A percentile compares a stretch with the other conserved stretches of the same genome.
Conservation (phyloP, 2,797 vertebrate genomes). For the Anas bahamensis region DNA sequence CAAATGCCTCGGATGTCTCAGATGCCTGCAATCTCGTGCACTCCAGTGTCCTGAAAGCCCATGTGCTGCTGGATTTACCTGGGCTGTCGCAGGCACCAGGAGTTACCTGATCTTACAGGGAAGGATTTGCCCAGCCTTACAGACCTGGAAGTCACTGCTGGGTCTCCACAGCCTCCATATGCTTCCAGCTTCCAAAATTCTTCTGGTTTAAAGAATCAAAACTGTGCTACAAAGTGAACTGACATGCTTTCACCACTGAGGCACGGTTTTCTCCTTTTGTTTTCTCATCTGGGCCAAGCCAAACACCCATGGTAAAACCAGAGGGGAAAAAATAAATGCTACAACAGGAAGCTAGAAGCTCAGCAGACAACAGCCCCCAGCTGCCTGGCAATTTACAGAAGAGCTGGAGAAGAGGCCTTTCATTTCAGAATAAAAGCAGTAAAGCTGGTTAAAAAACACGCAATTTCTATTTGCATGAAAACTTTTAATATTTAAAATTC, state of each 20-base stretch:
- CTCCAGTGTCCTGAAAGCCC: background rate
- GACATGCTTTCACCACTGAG: background rate
- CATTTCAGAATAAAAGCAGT: constrained; percentile 38
- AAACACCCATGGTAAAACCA: constrained; percentile 20
- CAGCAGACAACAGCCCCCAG: background rate
- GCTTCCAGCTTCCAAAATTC: background rate
- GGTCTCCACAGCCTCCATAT: background rate
- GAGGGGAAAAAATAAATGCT: background rate
- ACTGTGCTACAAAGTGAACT: background rate
- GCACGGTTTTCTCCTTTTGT: background rate
- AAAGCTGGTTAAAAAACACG: background rate
- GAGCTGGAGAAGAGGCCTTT: background rate
- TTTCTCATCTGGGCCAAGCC: background rate
- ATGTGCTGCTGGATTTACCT: no score
- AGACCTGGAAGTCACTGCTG: background rate
- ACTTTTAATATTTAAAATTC: background rate
- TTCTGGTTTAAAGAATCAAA: background rate
- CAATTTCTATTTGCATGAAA: background rate
- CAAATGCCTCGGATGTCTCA: background rate
- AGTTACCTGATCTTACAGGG: background rate
- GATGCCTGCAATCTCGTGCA: background rate
- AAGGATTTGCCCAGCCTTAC: background rate
- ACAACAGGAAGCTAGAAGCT: background rate
- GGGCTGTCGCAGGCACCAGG: background rate
- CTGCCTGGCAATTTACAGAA: constrained; percentile 14